Base-by-base conservation (phyloP, 2,888 invertebrate genomes). In the Capitulum mitella region DNA sequence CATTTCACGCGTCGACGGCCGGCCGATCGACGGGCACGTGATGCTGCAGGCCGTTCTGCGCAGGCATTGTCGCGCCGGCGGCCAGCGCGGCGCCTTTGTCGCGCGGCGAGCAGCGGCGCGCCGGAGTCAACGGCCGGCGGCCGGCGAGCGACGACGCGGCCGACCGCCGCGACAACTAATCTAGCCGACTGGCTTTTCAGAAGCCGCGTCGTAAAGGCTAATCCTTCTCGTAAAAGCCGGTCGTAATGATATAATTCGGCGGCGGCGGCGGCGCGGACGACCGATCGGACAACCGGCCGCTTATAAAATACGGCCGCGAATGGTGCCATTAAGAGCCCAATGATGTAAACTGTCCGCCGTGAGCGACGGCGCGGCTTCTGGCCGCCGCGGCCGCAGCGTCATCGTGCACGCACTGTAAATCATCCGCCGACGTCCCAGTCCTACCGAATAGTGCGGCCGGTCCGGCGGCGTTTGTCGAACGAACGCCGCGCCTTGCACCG, bases 341-440 rank as follows among this genome's bases (percentile, higher is more conserved):
- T 64, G 34, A 64, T 64, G 64, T 64, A 16, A 64, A 37, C 64
- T 34, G 64, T 34, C 64, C 34, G 8, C 64, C 64, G 64, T n/a
- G 19, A 64, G 34, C 19, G 64, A n/a, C 64, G 22, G 22, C 1
- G 16, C 34, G 34, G 64, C 64, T 64, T 37, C 64, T 37, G 64
- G 64, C 34, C 16, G 34, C 19, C 19, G 58, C 2, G 6, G 29
- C 32, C 29, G 58, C 58, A 16, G 29, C 29, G 29, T 29, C 1
- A 12, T 2, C 58, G 29, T 29, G 58, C 58, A 61, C 3, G 8
- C 43, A 26, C 14, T 51, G 51, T 51, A 61, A 61, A 61, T 29
- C 58, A 61, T 19, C 22, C 43, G 43, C 6, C 43, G 43, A 43
- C 43, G 12, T 43, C 43, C 12, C n/a, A n/a, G n/a, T n/a, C n/a